phyloP scores from a whole-genome alignment of 2,797 vertebrate species.

The Oceanodroma leucorhoa region DNA sequence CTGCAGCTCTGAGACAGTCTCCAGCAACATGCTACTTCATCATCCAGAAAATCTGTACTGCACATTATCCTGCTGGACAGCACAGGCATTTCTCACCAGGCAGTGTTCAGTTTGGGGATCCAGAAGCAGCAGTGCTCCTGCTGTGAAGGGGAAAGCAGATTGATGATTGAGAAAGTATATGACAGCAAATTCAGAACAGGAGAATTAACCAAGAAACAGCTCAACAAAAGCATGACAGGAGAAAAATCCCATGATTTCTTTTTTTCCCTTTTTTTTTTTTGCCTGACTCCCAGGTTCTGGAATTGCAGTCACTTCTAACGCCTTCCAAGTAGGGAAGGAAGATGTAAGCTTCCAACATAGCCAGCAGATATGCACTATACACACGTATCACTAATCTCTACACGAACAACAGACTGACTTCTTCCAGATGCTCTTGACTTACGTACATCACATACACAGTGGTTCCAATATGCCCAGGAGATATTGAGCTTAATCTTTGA shows the following conservation, averaged over 20 bases:
- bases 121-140: not conserved
- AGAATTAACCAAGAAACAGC: not conserved
- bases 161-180: not conserved
- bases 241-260: not conserved
- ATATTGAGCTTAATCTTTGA: not conserved
- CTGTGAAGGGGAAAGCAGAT: not conserved
- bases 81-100: not conserved
- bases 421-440: conserved; percentile 1
- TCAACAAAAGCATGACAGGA: not conserved
- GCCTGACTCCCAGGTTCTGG: not conserved
- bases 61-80: not conserved
- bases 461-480: not conserved
- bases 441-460: not conserved
- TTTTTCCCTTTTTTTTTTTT: not conserved
- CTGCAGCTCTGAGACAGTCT: not conserved
- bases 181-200: not conserved
- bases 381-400: not conserved
- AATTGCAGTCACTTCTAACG: not conserved
- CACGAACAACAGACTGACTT: not conserved
- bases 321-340: not conserved
- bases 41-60: not conserved
- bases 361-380: not conserved
- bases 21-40: not conserved
- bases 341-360: not conserved
- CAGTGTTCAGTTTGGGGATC: not conserved